These are phyloP conservation scores for Montipora efflorescens DNA, from an alignment of 64 coral and sea anemone species.

Conservation along the genomic window DNA sequence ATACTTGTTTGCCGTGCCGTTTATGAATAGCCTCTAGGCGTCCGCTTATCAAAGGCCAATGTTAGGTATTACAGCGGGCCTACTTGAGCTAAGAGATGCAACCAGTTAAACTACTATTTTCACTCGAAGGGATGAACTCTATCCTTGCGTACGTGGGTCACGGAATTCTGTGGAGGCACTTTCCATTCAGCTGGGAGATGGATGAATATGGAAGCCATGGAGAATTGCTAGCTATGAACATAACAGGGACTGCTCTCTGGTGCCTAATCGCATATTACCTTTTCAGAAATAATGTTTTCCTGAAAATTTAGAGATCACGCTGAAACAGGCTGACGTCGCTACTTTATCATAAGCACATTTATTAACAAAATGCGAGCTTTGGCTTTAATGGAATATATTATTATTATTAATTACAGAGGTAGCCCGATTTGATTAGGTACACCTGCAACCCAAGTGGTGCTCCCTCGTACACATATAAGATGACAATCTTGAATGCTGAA, in stretches of 20 bases:
- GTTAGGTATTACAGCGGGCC: no score
- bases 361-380: not conserved
- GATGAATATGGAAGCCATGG: slow-evolving; percentile 74
- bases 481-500: no score
- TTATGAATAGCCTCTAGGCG: no score
- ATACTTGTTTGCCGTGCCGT: no score
- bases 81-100: no score
- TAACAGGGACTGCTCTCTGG: slow-evolving; percentile 78
- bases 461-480: no score
- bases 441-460: no score
- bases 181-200: slow-evolving; percentile 96
- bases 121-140: slow-evolving; percentile 88
- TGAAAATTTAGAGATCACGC: slow-evolving; percentile 78
- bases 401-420: no score
- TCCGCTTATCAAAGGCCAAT: no score
- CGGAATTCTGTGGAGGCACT: slow-evolving; percentile 77
- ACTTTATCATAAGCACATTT: not conserved
- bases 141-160: slow-evolving; percentile 94
- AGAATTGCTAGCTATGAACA: slow-evolving; percentile 86
- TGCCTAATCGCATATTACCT: slow-evolving; percentile 90
- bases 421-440: no score
- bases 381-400: no score
- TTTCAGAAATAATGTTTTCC: slow-evolving; percentile 83
- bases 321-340: not conserved
- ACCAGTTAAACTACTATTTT: not conserved